phyloP scores from a whole-genome alignment of 2,113 vertebrate genomes.

The Anolis carolinensis region DNA sequence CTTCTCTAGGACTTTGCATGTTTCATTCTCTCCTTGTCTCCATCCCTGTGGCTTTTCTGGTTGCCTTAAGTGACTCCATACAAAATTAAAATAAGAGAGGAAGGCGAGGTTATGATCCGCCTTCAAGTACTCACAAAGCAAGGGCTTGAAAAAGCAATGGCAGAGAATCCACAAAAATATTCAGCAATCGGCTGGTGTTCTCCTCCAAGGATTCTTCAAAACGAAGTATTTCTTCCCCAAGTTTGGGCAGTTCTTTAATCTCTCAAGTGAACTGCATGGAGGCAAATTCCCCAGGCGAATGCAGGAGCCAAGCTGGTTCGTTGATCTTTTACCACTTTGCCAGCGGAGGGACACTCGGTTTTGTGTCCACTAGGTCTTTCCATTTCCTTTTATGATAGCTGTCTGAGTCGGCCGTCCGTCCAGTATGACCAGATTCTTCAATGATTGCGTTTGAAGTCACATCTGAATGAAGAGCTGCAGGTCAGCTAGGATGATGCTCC shows the following conservation, averaged over 20 bases:
- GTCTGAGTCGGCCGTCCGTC: neutral
- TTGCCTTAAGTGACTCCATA: neutral
- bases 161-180: neutral
- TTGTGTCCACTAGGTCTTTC: constrained; percentile 11
- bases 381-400: neutral
- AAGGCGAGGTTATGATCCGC: too few relatives aligned
- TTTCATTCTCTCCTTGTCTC: neutral
- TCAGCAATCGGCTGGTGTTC: neutral
- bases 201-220: neutral
- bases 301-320: neutral
- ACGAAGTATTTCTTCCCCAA: neutral
- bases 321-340: rapidly evolving
- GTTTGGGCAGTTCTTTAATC: rapidly evolving
- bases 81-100: neutral
- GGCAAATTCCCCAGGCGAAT: neutral
- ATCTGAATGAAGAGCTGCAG: neutral
- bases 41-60: neutral
- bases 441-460: neutral
- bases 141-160: neutral
- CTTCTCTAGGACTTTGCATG: neutral
- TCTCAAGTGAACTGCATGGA: neutral
- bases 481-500: neutral
- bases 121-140: constrained; percentile 1
- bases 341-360: neutral
- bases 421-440: constrained; percentile 60